phyloP scores from a whole-genome alignment of 2,113 vertebrate genomes.

The rabbit (Oryctolagus cuniculus) region DNA sequence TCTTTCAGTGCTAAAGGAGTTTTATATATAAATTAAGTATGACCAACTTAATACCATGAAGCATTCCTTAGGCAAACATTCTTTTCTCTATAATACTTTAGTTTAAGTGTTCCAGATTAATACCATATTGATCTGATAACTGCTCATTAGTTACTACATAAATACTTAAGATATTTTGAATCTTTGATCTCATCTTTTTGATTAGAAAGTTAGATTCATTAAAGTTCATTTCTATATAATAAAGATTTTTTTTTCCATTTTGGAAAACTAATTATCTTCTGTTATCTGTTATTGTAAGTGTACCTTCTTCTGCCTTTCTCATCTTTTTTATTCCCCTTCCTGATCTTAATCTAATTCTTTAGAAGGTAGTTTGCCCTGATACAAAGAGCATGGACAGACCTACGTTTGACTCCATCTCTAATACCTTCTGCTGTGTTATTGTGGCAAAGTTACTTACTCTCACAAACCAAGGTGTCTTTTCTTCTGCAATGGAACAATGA shows the following conservation, averaged over 20 bases:
- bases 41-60: neutral
- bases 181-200: conserved; percentile 32
- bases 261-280: conserved; percentile 26
- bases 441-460: neutral
- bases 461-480: neutral
- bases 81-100: conserved; percentile 17
- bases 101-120: conserved; percentile 41
- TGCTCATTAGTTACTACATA: conserved; percentile 17
- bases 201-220: conserved; percentile 57
- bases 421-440: neutral
- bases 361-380: neutral
- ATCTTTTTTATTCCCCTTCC: neutral
- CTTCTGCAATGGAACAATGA: neutral
- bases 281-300: neutral
- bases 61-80: neutral
- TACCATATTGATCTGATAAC: conserved; percentile 24
- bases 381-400: neutral
- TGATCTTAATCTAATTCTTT: conserved; percentile 6
- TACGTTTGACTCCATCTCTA: neutral
- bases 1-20: conserved; percentile 6
- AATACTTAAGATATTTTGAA: conserved; percentile 3
- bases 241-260: conserved; percentile 31
- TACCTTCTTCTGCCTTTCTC: neutral
- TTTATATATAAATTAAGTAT: conserved; percentile 19
- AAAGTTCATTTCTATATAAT: conserved; percentile 32